These are phyloP conservation scores for Gallirallus australis DNA, from an alignment of 2,797 vertebrate genomes.

Conservation along the genomic window DNA sequence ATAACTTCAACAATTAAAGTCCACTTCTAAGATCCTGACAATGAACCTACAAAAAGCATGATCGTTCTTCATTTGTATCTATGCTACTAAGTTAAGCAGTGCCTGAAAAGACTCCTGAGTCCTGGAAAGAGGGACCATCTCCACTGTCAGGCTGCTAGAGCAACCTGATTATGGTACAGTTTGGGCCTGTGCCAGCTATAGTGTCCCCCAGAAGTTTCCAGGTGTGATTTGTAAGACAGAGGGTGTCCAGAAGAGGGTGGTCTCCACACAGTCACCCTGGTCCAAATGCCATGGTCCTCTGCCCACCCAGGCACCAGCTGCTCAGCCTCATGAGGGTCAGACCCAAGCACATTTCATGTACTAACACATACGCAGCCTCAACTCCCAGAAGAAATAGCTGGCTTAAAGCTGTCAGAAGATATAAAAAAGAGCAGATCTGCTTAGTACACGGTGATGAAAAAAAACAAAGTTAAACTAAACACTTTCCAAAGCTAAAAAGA, in stretches of 20 bases:
- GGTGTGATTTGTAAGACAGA: not conserved
- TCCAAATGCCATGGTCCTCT: rapidly evolving
- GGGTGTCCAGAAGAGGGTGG: rapidly evolving
- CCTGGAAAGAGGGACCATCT: not conserved
- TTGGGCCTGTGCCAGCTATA: not conserved
- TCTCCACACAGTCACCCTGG: not conserved
- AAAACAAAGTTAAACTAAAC: not conserved
- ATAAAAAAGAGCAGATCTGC: not conserved
- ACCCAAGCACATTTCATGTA: rapidly evolving
- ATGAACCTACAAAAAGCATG: not conserved
- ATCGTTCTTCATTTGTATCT: not conserved
- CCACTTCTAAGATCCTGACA: not conserved
- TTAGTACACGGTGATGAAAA: not conserved
- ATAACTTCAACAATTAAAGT: not conserved
- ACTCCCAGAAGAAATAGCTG: not conserved
- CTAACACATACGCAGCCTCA: not conserved
- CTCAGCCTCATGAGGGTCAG: rapidly evolving
- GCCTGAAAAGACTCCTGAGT: not conserved
- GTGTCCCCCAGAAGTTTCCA: not conserved
- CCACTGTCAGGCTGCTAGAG: not conserved
- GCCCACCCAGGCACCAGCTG: rapidly evolving
- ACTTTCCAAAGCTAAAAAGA: not conserved
- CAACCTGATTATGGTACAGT: rapidly evolving
- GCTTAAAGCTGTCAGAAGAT: not conserved
- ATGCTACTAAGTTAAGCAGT: not conserved